Evolutionary conservation across 1,140 invertebrate genomes (phyloP).

Genomic region (Geopemphigus sp.): DNA sequence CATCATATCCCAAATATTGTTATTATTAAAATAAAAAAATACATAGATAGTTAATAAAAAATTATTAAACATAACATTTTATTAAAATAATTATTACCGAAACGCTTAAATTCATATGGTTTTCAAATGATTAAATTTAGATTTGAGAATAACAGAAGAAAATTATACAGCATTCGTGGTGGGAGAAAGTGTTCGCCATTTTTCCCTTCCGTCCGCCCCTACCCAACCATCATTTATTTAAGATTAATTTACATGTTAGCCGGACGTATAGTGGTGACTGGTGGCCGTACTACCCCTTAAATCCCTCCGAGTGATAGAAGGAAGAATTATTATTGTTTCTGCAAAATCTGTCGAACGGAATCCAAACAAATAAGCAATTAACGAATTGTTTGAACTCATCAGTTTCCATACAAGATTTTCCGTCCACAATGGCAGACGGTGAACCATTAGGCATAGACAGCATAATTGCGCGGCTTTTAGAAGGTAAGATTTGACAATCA

Average conservation of each 20-base stretch:
- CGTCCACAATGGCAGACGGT: slow-evolving; percentile 49
- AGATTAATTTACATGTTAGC: slow-evolving; percentile 46
- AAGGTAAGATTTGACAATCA: slow-evolving; percentile 51
- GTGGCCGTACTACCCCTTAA: neutral
- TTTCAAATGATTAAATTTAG: neutral
- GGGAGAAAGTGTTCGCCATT: slow-evolving; percentile 41
- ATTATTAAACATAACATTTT: neutral
- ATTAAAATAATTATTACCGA: neutral
- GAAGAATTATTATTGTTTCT: neutral
- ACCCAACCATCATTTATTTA: slow-evolving; percentile 13
- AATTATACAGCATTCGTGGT: slow-evolving; percentile 4
- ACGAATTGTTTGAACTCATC: neutral
- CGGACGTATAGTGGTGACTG: slow-evolving; percentile 15
- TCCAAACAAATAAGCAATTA: neutral
- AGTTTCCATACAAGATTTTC: neutral
- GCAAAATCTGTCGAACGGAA: neutral
- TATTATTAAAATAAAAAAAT: too few relatives aligned
- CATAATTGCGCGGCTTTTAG: slow-evolving; percentile 53
- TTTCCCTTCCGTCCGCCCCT: slow-evolving; percentile 34
- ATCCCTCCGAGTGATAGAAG: slow-evolving; percentile 14
- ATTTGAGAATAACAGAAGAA: neutral
- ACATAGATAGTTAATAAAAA: neutral
- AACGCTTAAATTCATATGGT: neutral
- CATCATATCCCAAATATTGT: too few relatives aligned
- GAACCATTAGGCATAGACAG: slow-evolving; percentile 54